A percentile compares a stretch with the other conserved stretches of the same genome.
Conservation (phyloP, 2,888 invertebrate genomes). For the Pteria penguin region DNA sequence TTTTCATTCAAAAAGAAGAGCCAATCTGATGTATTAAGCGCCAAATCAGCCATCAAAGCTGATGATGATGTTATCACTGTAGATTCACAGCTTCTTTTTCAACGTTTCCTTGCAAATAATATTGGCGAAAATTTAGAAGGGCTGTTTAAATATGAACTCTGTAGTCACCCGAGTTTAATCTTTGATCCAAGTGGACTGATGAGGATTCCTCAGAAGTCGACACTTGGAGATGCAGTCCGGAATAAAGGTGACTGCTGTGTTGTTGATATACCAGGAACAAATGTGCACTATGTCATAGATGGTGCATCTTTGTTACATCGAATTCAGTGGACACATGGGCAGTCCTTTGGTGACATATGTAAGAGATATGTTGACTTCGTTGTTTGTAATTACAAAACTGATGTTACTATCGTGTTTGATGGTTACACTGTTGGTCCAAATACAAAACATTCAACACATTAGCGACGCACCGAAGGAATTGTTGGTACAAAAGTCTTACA, state of each 20-base stretch:
- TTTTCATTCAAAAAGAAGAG: background rate
- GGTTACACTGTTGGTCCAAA: constrained; percentile 41
- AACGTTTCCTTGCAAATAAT: constrained; percentile 38
- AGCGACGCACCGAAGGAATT: constrained; percentile 23
- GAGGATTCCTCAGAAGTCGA: constrained; percentile 19
- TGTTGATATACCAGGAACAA: no score
- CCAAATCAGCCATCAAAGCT: constrained; percentile 12
- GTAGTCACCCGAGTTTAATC: constrained; percentile 2
- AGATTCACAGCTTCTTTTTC: constrained; percentile 57
- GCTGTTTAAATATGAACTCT: constrained; percentile 27
- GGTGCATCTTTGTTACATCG: constrained; percentile 10
- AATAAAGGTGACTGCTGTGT: background rate
- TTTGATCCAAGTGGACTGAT: constrained; percentile 9
- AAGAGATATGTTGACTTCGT: background rate
- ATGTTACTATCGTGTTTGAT: constrained; percentile 51
- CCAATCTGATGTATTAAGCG: background rate
- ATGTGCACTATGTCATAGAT: constrained; percentile 7
- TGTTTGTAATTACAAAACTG: constrained; percentile 12
- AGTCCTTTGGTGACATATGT: constrained; percentile 15
- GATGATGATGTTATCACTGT: constrained; percentile 36
- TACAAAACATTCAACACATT: constrained; percentile 45
- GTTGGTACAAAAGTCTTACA: background rate
- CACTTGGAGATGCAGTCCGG: constrained; percentile 13
- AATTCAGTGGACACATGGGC: background rate
- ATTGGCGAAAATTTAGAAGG: background rate